Evolutionary conservation across 1,140 invertebrate species (phyloP).

Genomic region (Nasonia giraulti): DNA sequence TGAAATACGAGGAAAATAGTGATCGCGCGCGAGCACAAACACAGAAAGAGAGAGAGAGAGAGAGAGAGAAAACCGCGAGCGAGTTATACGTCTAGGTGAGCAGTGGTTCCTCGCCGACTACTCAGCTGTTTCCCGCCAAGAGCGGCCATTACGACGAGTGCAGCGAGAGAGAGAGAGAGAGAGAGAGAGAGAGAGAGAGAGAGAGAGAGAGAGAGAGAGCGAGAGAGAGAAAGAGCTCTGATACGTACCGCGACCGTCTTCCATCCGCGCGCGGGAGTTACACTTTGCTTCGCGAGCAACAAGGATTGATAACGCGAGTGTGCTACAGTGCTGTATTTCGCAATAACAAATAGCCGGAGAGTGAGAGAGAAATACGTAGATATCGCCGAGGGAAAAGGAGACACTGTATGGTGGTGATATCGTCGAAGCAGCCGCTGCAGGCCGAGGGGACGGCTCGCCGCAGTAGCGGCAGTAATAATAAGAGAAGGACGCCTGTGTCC

Average conservation of each 20-base stretch:
- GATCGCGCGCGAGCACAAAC: not conserved
- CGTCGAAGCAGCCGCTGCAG: not conserved
- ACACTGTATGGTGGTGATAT: not conserved
- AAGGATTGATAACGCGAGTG: not conserved
- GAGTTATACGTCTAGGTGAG: constrained; percentile 49
- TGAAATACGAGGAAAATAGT: not conserved
- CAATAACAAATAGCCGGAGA: not conserved
- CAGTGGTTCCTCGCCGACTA: constrained; percentile 65
- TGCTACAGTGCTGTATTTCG: not conserved
- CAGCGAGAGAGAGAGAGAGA: constrained; percentile 17
- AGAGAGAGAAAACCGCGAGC: not conserved
- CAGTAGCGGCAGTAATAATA: not conserved
- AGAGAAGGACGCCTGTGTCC: not conserved
- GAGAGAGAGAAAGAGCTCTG: constrained; percentile 15
- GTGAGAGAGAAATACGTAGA: not conserved
- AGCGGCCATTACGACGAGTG: not conserved
- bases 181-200: constrained; percentile 42
- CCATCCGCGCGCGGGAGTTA: constrained; percentile 53
- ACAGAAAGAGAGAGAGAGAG: not conserved
- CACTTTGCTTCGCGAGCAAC: constrained; percentile 59
- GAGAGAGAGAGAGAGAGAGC: constrained; percentile 26
- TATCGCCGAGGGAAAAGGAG: not conserved
- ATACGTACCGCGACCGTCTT: not conserved
- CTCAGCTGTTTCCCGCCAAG: constrained; percentile 83
- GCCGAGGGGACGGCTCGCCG: not conserved